phyloP scores from a whole-genome alignment of 2,797 vertebrate species.

The Sebastes iracundus region DNA sequence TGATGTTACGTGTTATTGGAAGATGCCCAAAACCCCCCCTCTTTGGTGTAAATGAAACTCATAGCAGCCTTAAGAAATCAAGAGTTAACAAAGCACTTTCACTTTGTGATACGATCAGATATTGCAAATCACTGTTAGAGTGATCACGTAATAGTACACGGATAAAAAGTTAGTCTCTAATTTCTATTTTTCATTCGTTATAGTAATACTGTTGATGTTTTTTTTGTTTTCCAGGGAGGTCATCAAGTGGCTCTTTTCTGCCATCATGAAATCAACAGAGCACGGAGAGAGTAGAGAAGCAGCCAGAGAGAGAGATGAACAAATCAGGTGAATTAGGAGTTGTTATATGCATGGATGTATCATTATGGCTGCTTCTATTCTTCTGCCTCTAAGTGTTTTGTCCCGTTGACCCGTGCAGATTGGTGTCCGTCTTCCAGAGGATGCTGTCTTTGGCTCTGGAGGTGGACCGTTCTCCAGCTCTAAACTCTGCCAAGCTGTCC shows the following conservation, averaged over 20 bases:
- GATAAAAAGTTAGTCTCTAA: neutral
- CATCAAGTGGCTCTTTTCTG: conserved; percentile 88
- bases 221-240: conserved; percentile 83
- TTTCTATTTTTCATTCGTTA: neutral
- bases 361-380: neutral
- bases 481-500: conserved; percentile 89
- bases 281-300: conserved; percentile 23
- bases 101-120: neutral
- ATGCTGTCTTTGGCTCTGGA: conserved; percentile 93
- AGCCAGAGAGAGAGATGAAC: conserved; percentile 65
- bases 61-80: neutral
- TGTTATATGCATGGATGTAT: neutral
- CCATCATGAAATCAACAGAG: conserved; percentile 76
- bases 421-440: conserved; percentile 87
- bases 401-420: conserved; percentile 62
- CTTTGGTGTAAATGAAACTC: neutral
- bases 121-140: neutral
- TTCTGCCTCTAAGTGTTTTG: neutral
- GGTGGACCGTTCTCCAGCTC: conserved; percentile 89
- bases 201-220: neutral
- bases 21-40: neutral
- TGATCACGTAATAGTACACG: neutral
- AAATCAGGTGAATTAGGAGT: conserved; percentile 69
- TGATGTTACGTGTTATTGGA: neutral
- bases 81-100: neutral